Conservation (phyloP, 2,797 vertebrate species). For the Centropyge bicolor region DNA sequence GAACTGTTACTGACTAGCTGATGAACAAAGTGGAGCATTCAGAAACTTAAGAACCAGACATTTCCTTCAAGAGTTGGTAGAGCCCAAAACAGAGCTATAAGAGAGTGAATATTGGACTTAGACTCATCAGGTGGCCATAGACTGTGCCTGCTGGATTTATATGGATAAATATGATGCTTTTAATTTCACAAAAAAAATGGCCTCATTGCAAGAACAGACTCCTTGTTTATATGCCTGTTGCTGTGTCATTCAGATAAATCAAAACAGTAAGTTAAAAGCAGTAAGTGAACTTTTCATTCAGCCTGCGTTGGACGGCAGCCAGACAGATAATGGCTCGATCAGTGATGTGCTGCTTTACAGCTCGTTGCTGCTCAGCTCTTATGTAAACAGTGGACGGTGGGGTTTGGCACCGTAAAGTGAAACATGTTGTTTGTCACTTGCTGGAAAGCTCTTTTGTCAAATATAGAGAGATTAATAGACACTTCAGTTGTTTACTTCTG, state of each 20-base stretch:
- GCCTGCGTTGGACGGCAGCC: slow-evolving; percentile 21
- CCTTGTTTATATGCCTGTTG: no score
- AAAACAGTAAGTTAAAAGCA: slow-evolving; percentile 27
- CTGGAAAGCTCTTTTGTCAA: slow-evolving; percentile 42
- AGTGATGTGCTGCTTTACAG: slow-evolving; percentile 38
- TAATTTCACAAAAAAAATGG: no score
- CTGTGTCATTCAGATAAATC: not conserved
- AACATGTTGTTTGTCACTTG: slow-evolving; percentile 43
- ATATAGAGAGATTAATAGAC: slow-evolving; percentile 35
- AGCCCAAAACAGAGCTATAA: no score
- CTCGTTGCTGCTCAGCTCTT: slow-evolving; percentile 40
- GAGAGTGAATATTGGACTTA: no score
- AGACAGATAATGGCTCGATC: slow-evolving; percentile 51
- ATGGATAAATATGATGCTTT: no score
- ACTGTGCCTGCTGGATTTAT: no score
- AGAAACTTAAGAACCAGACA: no score
- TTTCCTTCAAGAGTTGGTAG: no score
- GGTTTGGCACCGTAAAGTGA: slow-evolving; percentile 43
- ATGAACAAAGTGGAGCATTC: no score
- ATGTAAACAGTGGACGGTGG: slow-evolving; percentile 49
- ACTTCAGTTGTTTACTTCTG: slow-evolving; percentile 13
- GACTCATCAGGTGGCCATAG: no score
- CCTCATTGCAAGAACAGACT: no score
- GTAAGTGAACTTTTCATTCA: not conserved
- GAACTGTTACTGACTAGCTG: no score